These are phyloP conservation scores for Scomber scombrus DNA, from an alignment of 2,113 vertebrate species.

Conservation along the genomic window DNA sequence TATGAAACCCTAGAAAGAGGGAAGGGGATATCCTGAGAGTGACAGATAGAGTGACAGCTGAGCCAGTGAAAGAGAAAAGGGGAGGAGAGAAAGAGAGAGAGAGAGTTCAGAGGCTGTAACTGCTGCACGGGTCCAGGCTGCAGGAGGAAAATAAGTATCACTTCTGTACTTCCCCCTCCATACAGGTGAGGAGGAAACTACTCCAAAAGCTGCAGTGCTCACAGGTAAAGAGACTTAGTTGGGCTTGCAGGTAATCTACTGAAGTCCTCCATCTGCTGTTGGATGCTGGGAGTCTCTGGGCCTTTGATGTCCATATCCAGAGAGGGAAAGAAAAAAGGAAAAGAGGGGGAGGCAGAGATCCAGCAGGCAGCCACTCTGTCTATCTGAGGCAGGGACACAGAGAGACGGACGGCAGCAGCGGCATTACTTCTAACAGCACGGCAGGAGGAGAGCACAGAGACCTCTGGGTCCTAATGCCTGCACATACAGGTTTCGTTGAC, in stretches of 20 bases:
- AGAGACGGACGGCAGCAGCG: conserved; percentile 32
- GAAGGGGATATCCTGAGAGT: conserved; percentile 69
- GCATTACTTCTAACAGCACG: conserved; percentile 11
- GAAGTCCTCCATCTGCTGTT: conserved; percentile 47
- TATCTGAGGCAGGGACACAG: conserved; percentile 34
- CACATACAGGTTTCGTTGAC: not conserved
- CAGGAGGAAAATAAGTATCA: conserved; percentile 1
- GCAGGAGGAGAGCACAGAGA: not conserved
- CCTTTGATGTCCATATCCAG: conserved; percentile 36
- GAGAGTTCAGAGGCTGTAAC: conserved; percentile 1
- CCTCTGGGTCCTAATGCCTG: conserved; percentile 75
- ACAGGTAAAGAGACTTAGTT: conserved; percentile 7
- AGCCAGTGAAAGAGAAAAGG: conserved; percentile 46
- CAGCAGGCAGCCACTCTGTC: conserved; percentile 39
- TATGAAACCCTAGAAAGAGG: conserved; percentile 75
- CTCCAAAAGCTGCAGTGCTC: conserved; percentile 37
- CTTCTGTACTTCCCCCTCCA: conserved; percentile 6
- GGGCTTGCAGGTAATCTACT: not conserved
- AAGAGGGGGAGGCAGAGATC: conserved; percentile 29
- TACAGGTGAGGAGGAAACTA: conserved; percentile 42
- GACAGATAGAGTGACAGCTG: conserved; percentile 70
- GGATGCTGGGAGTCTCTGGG: conserved; percentile 28
- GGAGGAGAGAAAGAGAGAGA: not conserved
- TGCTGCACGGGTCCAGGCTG: not conserved
- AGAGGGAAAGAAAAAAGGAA: not conserved